Conservation (phyloP, 2,888 invertebrate species). For the Lydus trimaculatus region DNA sequence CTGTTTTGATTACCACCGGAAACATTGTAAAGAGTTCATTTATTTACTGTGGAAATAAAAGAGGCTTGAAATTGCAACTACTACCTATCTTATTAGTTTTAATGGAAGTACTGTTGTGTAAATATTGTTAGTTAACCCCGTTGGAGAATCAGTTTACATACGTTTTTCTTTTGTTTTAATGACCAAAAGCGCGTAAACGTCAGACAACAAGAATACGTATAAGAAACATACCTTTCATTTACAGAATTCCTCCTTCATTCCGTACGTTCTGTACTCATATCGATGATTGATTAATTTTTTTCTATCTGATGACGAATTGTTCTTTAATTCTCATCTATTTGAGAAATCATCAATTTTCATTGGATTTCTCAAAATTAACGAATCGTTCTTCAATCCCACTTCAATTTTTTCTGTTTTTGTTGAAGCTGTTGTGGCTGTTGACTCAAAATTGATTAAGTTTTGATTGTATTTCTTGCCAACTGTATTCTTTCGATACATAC, state of each 20-base stretch:
- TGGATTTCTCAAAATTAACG: slow-evolving; percentile 40
- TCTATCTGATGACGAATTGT: not conserved
- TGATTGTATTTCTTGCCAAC: slow-evolving; percentile 47
- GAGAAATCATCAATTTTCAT: slow-evolving; percentile 44
- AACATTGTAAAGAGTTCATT: too few relatives aligned
- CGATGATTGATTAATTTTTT: slow-evolving; percentile 15
- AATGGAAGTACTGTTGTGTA: too few relatives aligned
- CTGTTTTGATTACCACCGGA: too few relatives aligned
- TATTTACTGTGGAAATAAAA: too few relatives aligned
- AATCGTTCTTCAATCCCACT: slow-evolving; percentile 36
- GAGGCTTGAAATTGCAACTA: too few relatives aligned
- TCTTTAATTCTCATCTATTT: slow-evolving; percentile 41
- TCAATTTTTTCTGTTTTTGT: slow-evolving; percentile 37
- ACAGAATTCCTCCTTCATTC: not conserved
- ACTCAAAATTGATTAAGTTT: slow-evolving; percentile 44
- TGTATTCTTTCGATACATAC: slow-evolving; percentile 49
- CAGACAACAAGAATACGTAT: too few relatives aligned
- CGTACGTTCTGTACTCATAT: not conserved
- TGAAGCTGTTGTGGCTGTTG: slow-evolving; percentile 27
- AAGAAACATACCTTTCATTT: not conserved
- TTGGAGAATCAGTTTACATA: too few relatives aligned
- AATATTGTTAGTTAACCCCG: too few relatives aligned
- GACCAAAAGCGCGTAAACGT: too few relatives aligned
- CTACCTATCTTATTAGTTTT: too few relatives aligned
- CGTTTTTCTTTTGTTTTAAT: too few relatives aligned